Evolutionary conservation across 2,113 vertebrate genomes (phyloP).

Genomic region (Oncorhynchus clarkii): DNA sequence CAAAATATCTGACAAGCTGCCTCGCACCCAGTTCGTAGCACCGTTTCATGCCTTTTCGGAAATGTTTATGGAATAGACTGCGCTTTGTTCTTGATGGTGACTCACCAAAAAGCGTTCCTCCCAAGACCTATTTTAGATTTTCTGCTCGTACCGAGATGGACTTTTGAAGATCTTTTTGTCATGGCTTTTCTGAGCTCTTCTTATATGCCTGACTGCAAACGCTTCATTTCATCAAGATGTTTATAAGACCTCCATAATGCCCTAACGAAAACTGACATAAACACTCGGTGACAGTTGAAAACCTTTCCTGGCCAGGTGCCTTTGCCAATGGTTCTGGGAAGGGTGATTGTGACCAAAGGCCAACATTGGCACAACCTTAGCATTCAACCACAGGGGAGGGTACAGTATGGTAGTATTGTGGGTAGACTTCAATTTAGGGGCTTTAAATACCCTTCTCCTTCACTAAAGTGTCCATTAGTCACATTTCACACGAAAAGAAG

Average conservation of each 20-base stretch:
- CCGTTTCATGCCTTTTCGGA: constrained; percentile 40
- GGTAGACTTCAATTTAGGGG: not conserved
- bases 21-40: not conserved
- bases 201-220: constrained; percentile 5
- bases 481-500: not conserved
- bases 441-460: not conserved
- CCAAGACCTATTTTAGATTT: constrained; percentile 14
- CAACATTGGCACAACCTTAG: constrained; percentile 1
- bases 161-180: not conserved
- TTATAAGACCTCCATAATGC: constrained; percentile 24
- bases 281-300: not conserved
- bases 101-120: constrained; percentile 23
- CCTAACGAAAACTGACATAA: constrained; percentile 12
- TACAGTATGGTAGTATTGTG: not conserved
- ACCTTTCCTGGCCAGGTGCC: constrained; percentile 4
- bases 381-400: not conserved
- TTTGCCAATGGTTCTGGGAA: constrained; percentile 22
- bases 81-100: constrained; percentile 30
- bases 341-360: constrained; percentile 9
- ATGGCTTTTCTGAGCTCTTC: constrained; percentile 25
- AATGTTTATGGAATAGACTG: constrained; percentile 39
- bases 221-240: not conserved
- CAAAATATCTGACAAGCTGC: constrained; percentile 28
- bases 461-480: not conserved
- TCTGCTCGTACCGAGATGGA: not conserved